A percentile compares a stretch with the other conserved stretches of the same genome.
phyloP scores from a whole-genome alignment of 2,888 invertebrate genomes.

The Drosophila colorata region DNA sequence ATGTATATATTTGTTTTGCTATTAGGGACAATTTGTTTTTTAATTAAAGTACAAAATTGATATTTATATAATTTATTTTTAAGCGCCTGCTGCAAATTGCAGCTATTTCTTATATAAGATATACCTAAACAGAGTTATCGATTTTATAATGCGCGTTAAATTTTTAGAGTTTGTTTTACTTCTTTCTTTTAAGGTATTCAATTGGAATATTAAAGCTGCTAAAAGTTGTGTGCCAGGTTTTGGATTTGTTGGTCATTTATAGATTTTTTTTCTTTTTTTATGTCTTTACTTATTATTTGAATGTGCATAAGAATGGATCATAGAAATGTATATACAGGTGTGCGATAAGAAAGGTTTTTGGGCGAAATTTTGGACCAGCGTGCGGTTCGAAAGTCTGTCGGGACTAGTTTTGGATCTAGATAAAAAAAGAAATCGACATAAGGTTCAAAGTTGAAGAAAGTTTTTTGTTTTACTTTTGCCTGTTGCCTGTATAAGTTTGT shows the following conservation, averaged over 20 bases:
- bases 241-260: constrained; percentile 45
- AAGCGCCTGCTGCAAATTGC: constrained; percentile 1
- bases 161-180: not conserved
- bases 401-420: not conserved
- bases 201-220: constrained; percentile 53
- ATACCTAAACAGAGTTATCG: constrained; percentile 19
- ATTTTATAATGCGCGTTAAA: constrained; percentile 4
- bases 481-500: too few relatives aligned
- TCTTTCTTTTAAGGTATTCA: constrained; percentile 1
- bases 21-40: constrained; percentile 3
- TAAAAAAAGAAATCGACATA: not conserved
- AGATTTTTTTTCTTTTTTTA: not conserved
- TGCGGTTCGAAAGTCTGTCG: constrained; percentile 8
- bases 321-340: constrained; percentile 6
- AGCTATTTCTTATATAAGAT: constrained; percentile 8
- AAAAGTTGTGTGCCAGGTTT: constrained; percentile 50
- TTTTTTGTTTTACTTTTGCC: not conserved
- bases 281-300: constrained; percentile 1
- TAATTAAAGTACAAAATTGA: constrained; percentile 37
- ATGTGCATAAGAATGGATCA: constrained; percentile 17
- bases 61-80: constrained; percentile 14
- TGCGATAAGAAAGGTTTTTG: constrained; percentile 2
- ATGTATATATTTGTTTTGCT: not conserved
- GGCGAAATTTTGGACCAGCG: not conserved
- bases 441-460: not conserved